Evolutionary conservation across 2,113 vertebrate species (phyloP).

Genomic region (Furnarius figulus): DNA sequence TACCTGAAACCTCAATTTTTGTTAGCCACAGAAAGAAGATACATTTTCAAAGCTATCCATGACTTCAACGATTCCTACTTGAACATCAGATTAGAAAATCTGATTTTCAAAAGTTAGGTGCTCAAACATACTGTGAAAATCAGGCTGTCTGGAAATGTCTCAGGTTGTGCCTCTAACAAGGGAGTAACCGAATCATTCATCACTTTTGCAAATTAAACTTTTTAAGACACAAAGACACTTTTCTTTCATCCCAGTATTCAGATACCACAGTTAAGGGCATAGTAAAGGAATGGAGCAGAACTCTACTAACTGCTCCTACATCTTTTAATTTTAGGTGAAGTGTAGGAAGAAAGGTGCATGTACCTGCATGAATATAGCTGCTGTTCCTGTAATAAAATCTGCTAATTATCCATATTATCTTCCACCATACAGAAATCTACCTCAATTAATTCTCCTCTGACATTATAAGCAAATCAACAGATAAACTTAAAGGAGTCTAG

Average conservation of each 20-base stretch:
- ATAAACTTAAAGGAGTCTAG: neutral
- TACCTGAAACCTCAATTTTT: neutral
- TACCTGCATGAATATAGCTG: constrained; percentile 7
- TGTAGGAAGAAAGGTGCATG: constrained; percentile 7
- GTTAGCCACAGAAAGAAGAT: neutral
- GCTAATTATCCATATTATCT: neutral
- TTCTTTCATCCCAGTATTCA: neutral
- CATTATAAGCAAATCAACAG: neutral
- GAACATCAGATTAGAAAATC: neutral
- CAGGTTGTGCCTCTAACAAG: neutral
- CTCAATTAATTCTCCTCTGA: neutral
- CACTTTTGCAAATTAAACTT: constrained; percentile 34
- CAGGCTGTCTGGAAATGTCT: neutral
- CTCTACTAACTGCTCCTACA: neutral
- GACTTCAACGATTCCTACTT: neutral
- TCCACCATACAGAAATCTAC: neutral
- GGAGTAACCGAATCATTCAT: constrained; percentile 26
- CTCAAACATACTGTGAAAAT: neutral
- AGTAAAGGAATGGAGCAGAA: neutral
- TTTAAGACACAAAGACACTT: neutral
- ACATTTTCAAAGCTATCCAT: neutral
- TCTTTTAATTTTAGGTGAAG: constrained; percentile 23
- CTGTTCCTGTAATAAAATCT: neutral
- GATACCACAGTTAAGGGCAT: neutral
- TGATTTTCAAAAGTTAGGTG: neutral